phyloP scores from a whole-genome alignment of 2,888 invertebrate species.

The Eucera pruinosa region DNA sequence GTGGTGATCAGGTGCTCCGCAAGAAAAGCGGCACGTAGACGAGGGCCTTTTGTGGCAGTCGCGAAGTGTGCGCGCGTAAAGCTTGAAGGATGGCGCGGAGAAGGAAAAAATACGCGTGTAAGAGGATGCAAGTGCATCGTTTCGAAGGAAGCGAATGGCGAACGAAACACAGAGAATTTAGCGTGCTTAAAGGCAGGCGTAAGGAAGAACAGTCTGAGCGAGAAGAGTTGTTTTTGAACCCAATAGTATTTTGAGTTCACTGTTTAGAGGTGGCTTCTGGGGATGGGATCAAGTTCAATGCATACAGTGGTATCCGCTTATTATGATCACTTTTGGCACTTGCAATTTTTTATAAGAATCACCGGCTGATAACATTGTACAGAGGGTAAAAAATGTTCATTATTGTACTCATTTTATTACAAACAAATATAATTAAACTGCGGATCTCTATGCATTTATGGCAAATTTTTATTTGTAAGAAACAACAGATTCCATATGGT shows the following conservation, averaged over 20 bases:
- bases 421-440: too few species aligned
- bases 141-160: neutral
- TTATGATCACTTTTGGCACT: neutral
- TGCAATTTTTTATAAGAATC: neutral
- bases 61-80: slow-evolving; percentile 26
- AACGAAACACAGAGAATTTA: slow-evolving; percentile 10
- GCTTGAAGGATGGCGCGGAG: slow-evolving; percentile 44
- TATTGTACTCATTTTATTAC: too few species aligned
- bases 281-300: too few species aligned
- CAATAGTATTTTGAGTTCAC: neutral
- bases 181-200: neutral
- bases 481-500: too few species aligned
- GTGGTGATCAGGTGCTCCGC: slow-evolving; percentile 44
- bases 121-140: slow-evolving; percentile 12
- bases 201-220: neutral
- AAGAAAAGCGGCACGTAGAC: slow-evolving; percentile 50
- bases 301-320: too few species aligned
- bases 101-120: neutral
- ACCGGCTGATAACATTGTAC: too few species aligned
- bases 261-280: too few species aligned
- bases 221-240: neutral
- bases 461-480: too few species aligned
- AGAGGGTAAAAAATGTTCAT: too few species aligned
- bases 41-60: slow-evolving; percentile 10
- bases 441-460: too few species aligned